phyloP scores from a whole-genome alignment of 2,888 invertebrate genomes.

The Bombylius major region DNA sequence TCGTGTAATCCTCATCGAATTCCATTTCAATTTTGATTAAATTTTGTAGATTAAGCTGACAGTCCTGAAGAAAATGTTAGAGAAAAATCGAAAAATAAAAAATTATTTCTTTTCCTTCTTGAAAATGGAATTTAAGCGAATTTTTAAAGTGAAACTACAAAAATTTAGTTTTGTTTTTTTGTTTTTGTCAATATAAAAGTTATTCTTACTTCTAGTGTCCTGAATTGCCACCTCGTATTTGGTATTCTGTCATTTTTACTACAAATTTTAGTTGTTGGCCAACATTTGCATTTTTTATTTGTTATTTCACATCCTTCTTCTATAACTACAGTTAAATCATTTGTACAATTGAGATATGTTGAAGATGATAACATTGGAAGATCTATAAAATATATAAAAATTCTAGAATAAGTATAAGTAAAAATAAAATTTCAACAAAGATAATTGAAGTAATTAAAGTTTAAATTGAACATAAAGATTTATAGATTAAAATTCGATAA shows the following conservation, averaged over 20 bases:
- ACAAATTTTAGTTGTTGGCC: conserved; percentile 33
- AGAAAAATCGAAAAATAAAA: no score
- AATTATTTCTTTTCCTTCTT: no score
- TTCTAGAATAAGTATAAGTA: no score
- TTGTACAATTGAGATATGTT: conserved; percentile 30
- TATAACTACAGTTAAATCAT: conserved; percentile 29
- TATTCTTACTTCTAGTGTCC: conserved; percentile 28
- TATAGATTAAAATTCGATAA: no score
- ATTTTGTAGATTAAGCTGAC: conserved; percentile 37
- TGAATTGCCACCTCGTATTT: conserved; percentile 34
- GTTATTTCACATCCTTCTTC: conserved; percentile 36
- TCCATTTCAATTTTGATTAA: conserved; percentile 36
- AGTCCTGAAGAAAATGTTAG: conserved; percentile 24
- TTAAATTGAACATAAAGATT: no score
- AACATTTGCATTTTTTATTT: conserved; percentile 36
- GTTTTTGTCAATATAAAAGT: no score
- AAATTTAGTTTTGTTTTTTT: no score
- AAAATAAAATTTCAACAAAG: no score
- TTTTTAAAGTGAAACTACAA: no score
- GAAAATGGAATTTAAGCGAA: no score
- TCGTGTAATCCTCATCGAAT: conserved; percentile 37
- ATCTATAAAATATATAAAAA: conserved; percentile 19
- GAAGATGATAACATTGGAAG: conserved; percentile 21
- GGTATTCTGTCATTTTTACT: conserved; percentile 21
- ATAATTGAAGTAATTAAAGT: no score